phyloP scores from a whole-genome alignment of 2,113 vertebrate species.

The Limnothrissa miodon region DNA sequence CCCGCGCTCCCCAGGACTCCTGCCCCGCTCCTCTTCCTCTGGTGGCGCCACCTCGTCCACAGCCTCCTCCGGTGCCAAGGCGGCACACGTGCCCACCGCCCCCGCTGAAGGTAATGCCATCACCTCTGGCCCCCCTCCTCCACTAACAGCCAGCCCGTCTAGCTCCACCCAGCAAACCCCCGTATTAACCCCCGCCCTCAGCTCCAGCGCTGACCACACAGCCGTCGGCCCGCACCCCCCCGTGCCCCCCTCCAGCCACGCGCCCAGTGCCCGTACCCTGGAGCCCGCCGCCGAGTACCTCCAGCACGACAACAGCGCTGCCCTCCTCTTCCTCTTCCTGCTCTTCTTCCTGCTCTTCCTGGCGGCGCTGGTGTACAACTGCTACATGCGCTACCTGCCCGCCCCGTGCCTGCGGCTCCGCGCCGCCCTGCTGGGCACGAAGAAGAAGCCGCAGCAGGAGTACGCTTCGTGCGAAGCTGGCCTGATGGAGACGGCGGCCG shows the following conservation, averaged over 20 bases:
- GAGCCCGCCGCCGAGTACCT: constrained; percentile 80
- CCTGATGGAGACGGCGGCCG: constrained; percentile 78
- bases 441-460: constrained; percentile 78
- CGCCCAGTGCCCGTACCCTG: constrained; percentile 62
- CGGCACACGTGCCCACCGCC: constrained; percentile 30
- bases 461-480: constrained; percentile 86
- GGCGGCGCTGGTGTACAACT: constrained; percentile 85
- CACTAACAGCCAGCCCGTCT: constrained; percentile 59
- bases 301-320: constrained; percentile 79
- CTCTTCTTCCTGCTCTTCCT: constrained; percentile 88
- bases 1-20: neutral
- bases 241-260: constrained; percentile 61
- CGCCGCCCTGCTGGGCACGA: constrained; percentile 76
- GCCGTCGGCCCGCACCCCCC: constrained; percentile 45
- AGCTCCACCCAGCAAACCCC: constrained; percentile 64
- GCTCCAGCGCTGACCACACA: constrained; percentile 48
- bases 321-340: constrained; percentile 88
- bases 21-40: constrained; percentile 20
- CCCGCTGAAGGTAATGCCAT: constrained; percentile 72
- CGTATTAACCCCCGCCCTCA: constrained; percentile 69
- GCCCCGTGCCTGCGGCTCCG: constrained; percentile 85
- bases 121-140: constrained; percentile 55
- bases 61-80: constrained; percentile 27
- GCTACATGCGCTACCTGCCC: constrained; percentile 93
- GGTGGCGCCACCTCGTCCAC: neutral